Evolutionary conservation across 2,797 vertebrate genomes (phyloP), one percentile per base, ranked within the genome.

Genomic region (Enteromius fasciolatus): DNA sequence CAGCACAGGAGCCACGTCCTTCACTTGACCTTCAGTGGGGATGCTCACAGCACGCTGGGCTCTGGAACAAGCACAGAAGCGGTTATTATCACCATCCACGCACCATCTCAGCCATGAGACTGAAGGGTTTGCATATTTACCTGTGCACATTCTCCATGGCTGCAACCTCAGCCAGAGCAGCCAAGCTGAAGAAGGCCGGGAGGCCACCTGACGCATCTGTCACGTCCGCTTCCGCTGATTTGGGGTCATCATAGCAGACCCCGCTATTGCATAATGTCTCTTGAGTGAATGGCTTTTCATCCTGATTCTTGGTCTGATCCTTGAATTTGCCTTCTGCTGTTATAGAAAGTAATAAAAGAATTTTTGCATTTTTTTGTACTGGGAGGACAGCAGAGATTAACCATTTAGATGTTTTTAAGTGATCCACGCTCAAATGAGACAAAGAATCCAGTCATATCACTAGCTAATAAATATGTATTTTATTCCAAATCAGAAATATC

Each of bases 141-240:
- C 97, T 98, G 95, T 98, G 97, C 90, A 95, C 96, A 0, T 99
- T 99, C 91, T 99, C 98, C 98, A 99, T 99, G 90, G 98, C 98
- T 31, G 98, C 98, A 23, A 99, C 98, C 88, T 99, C 98, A 5
- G 98, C 98, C n/a, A 99, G 96, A 23, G 98, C 98, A 18, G 97
- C 95, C 76, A 99, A 92, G 90, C 98, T 99, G 87, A 99, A 99
- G 93, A 99, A 98, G 0, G 97, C 95, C 67, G 95, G 94, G 83
- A 95, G 91, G 84, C 92, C 91, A 46, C 88, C 90, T 76, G 97
- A 94, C 85, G 93, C 90, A 0, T 94, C 89, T 81, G 95, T 95
- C 91, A 93, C 93, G 87, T 96, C 95, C 0, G 90, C 91, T 87
- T 95, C 94, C 57, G 93, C 92, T 17, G 89, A 89, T 87, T 91